Evolutionary conservation across 2,797 vertebrate genomes (phyloP), one percentile per base, ranked within the genome.

Genomic region (Helarctos malayanus): DNA sequence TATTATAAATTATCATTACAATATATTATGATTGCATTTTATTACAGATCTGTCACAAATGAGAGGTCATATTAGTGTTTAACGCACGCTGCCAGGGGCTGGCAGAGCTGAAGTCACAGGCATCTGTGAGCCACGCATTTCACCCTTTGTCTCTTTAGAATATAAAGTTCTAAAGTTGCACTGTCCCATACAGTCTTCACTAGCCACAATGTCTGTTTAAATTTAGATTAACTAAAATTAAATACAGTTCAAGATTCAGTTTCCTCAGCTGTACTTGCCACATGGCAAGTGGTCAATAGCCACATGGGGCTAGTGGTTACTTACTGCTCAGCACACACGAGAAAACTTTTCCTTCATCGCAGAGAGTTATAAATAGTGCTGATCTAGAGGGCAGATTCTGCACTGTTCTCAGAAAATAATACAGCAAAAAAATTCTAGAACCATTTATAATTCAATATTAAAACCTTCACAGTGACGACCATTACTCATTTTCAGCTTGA

Each of bases 141-240:
- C 68, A 59, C 18, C 3, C 19, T 83, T 47, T 76, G n/a, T 80
- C 52, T 76, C 65, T 92, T 80, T 56, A 80, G 23, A 91, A 79
- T 38, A 61, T 25, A 71, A 81, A 25, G 12, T 81, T 49, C 65
- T 80, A 89, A n/a, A 85, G n/a, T 71, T n/a, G 3, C 32, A 23
- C 45, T 76, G 12, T 93, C 52, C 21, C 61, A 23, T 32, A 78
- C 6, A 32, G 25, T 10, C 82, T 23, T 4, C 54, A 73, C 27
- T 29, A 49, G 7, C 13, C 54, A 91, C 91, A 47, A 25, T 78
- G 35, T 57, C 47, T 54, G 45, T 86, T 71, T 65, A 86, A 82
- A 80, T 56, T 94, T 96, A 93, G 35, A 85, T 83, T 61, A 57
- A 73, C 59, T 84, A 63, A 63, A 95, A 80, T 90, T 59, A 92